Base-by-base conservation (phyloP, 2,113 vertebrate species). In the Brienomyrus brachyistius region DNA sequence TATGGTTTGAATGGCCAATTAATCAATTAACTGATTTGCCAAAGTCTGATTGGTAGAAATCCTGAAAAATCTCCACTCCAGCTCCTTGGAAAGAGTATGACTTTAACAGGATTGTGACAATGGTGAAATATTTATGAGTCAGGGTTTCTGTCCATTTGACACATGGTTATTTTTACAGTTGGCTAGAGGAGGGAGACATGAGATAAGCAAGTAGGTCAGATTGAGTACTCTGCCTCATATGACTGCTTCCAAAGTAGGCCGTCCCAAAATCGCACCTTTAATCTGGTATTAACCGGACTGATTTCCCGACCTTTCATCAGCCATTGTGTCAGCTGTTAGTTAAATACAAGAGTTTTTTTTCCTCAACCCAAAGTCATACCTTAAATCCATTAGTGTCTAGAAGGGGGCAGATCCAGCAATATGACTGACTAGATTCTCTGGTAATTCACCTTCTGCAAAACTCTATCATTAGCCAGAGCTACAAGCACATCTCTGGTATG, bases 131-230 rank as follows among this genome's bases (percentile, higher is more conserved):
- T 92, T 91, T 91, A 94, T 93, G 91, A 94, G 93, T 95, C 94
- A 94, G 94, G 92, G 91, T 92, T 94, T 87, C 94, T 93, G 91
- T 93, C 35, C 19, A 88, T 66, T 62, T 88, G 93, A 94, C 94
- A 93, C 92, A 40, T 93, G 94, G 93, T 91, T 96, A 95, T 96
- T 96, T 95, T 95, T 95, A 96, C 95, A 94, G 92, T 92, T 96
- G 94, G 94, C 94, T 93, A 89, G 91, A 93, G 94, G 94, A 90
- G 92, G 95, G 95, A 94, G 93, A 95, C 94, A 93, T 93, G 93
- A 95, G 95, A 92, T 91, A 92, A 90, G 93, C 93, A 96, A 96
- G 95, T 96, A 95, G 95, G 95, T 96, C 96, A 96, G 93, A 93
- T 94, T 91, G 92, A 94, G 93, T 93, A 92, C 92, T 19, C 87